These are phyloP conservation scores for Telenomus remus DNA, from an alignment of 1,140 invertebrate species.

Conservation along the genomic window DNA sequence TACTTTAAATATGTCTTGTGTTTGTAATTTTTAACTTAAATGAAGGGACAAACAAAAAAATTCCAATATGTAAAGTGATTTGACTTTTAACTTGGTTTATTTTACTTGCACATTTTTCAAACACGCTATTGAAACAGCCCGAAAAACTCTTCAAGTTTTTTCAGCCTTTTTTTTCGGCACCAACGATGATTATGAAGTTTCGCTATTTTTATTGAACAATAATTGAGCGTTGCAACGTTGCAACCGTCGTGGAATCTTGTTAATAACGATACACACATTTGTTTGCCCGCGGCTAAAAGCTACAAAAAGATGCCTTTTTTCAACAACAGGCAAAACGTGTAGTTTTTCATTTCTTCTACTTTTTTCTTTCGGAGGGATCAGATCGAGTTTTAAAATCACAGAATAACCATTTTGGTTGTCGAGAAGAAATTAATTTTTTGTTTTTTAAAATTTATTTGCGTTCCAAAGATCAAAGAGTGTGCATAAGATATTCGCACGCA, in stretches of 20 bases:
- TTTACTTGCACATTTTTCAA: constrained; percentile 12
- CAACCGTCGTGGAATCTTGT: constrained; percentile 27
- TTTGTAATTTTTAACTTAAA: no score
- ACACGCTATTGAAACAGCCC: constrained; percentile 17
- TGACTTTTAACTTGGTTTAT: no score
- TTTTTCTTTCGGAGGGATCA: constrained; percentile 6
- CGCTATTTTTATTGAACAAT: constrained; percentile 43
- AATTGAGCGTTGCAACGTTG: constrained; percentile 41
- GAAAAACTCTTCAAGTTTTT: constrained; percentile 1
- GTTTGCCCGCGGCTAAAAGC: constrained; percentile 25
- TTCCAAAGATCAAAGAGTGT: constrained; percentile 1
- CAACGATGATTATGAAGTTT: constrained; percentile 32
- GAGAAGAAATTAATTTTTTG: no score
- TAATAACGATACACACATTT: constrained; percentile 41
- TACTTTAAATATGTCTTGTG: no score
- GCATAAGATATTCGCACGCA: constrained; percentile 13
- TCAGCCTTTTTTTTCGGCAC: background rate
- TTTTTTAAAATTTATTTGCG: constrained; percentile 6
- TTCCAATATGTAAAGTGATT: no score
- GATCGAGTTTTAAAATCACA: constrained; percentile 13
- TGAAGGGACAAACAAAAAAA: no score
- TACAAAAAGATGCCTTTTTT: constrained; percentile 33
- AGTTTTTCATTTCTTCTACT: constrained; percentile 7
- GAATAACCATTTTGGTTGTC: background rate
- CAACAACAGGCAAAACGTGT: constrained; percentile 5